Evolutionary conservation across 30 jellyfish, hydroid and myxozoan genomes (phyloP).

Genomic region (Hydra vulgaris): DNA sequence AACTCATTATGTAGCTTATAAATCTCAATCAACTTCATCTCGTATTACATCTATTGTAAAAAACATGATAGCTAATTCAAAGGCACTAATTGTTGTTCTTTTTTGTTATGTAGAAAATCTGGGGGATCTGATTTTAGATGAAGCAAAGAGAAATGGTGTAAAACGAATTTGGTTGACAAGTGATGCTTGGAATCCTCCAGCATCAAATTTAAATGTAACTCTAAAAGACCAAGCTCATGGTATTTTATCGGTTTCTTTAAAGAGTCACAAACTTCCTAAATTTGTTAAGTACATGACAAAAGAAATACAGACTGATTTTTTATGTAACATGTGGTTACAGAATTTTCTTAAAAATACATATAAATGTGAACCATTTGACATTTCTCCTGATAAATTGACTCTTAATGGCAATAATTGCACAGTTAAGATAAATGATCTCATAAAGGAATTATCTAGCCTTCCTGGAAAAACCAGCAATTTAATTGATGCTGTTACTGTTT

Average conservation of each 20-base stretch:
- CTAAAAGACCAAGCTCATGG: slow-evolving; percentile 44
- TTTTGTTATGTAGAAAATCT: slow-evolving; percentile 45
- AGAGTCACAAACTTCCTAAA: slow-evolving; percentile 32
- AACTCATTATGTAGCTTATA: slow-evolving; percentile 66
- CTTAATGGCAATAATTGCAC: not conserved
- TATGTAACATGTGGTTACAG: slow-evolving; percentile 64
- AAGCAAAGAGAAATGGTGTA: slow-evolving; percentile 45
- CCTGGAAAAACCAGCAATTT: slow-evolving; percentile 23
- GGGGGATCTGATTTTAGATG: slow-evolving; percentile 60
- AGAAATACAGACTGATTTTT: slow-evolving; percentile 30
- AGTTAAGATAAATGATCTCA: slow-evolving; percentile 27
- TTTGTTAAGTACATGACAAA: slow-evolving; percentile 31
- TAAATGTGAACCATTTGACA: slow-evolving; percentile 20
- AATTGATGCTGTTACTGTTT: slow-evolving; percentile 58
- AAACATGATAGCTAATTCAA: slow-evolving; percentile 37
- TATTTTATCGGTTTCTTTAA: slow-evolving; percentile 51
- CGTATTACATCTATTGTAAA: too few species aligned
- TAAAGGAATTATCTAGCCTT: slow-evolving; percentile 29
- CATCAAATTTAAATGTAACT: slow-evolving; percentile 26
- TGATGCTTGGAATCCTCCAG: slow-evolving; percentile 82
- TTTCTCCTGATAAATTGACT: not conserved
- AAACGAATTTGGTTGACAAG: slow-evolving; percentile 86
- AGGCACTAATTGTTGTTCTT: slow-evolving; percentile 65
- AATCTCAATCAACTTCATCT: too few species aligned
- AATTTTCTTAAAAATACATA: slow-evolving; percentile 23